These are phyloP conservation scores for Setophaga coronata DNA, from an alignment of 2,113 vertebrate genomes.

Conservation along the genomic window DNA sequence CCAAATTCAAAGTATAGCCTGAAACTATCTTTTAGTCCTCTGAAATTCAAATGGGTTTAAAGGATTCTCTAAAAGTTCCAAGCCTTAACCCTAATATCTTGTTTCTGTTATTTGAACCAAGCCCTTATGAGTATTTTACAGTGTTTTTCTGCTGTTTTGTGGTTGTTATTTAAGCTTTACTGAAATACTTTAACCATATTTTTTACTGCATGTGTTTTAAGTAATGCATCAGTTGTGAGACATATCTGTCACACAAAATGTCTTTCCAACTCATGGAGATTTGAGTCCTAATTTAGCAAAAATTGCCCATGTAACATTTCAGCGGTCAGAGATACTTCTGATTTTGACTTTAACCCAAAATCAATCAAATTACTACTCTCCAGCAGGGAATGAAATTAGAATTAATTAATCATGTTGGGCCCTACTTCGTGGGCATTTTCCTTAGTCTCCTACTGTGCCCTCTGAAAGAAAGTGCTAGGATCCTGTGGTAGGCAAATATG, in stretches of 20 bases:
- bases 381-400: neutral
- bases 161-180: neutral
- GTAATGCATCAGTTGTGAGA: neutral
- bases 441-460: neutral
- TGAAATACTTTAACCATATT: neutral
- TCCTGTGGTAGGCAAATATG: neutral
- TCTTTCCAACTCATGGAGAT: neutral
- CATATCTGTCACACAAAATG: neutral
- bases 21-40: neutral
- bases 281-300: neutral
- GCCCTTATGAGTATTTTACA: neutral
- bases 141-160: neutral
- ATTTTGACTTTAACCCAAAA: conserved; percentile 1
- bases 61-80: neutral
- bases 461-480: neutral
- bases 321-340: neutral
- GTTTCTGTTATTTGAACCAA: neutral
- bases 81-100: neutral
- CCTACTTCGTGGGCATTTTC: neutral
- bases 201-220: neutral
- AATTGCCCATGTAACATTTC: neutral
- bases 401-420: neutral
- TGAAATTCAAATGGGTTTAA: neutral
- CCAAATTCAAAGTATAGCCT: neutral
- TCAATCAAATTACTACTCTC: neutral